Evolutionary conservation across 2,888 invertebrate genomes (phyloP).

Genomic region (Thymelicus acteon): DNA sequence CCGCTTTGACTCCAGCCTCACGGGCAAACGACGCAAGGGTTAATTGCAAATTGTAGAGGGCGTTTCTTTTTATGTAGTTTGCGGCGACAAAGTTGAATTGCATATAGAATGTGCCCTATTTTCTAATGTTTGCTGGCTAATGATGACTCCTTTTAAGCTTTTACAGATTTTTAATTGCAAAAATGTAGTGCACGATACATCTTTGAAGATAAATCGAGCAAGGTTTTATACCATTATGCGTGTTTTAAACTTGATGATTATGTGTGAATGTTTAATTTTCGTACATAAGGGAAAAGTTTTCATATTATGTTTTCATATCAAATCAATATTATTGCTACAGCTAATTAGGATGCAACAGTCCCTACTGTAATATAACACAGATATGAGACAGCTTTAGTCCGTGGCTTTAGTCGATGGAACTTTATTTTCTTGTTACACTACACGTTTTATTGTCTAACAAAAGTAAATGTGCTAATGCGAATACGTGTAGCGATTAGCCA

Average conservation of each 20-base stretch:
- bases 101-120: slow-evolving; percentile 18
- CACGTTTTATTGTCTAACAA: too few relatives aligned
- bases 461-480: too few relatives aligned
- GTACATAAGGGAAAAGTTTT: too few relatives aligned
- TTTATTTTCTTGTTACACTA: too few relatives aligned
- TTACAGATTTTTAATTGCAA: not conserved
- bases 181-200: slow-evolving; percentile 9
- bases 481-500: too few relatives aligned
- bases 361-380: too few relatives aligned
- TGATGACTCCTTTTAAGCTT: slow-evolving; percentile 9
- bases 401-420: too few relatives aligned
- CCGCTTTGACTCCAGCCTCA: slow-evolving; percentile 43
- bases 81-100: slow-evolving; percentile 27
- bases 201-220: slow-evolving; percentile 8
- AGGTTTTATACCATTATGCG: slow-evolving; percentile 8
- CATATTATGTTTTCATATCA: too few relatives aligned
- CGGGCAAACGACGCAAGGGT: slow-evolving; percentile 53
- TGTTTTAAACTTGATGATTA: not conserved
- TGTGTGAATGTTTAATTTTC: too few relatives aligned
- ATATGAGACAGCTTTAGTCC: too few relatives aligned
- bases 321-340: too few relatives aligned
- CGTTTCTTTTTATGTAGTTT: slow-evolving; percentile 52
- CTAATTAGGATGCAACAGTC: too few relatives aligned
- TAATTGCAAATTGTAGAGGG: slow-evolving; percentile 69
- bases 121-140: slow-evolving; percentile 14